Base-by-base conservation (phyloP, 2,797 vertebrate genomes). In the Meda fulgida region DNA sequence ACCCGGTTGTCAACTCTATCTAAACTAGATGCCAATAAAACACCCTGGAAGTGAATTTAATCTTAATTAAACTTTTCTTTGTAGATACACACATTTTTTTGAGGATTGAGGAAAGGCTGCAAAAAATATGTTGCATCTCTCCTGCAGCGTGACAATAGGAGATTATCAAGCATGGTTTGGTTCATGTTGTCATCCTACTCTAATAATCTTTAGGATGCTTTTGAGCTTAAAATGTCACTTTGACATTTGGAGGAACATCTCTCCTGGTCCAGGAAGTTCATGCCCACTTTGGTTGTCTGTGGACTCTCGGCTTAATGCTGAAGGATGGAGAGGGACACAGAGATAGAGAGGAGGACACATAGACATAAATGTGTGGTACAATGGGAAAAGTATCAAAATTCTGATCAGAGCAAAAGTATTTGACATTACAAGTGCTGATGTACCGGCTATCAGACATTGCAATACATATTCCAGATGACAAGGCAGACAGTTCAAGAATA, bases 181-280 rank as follows among this genome's bases (percentile, higher is more conserved):
- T 88, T 89, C 82, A 78, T 83, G 85, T 89, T 85, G 82, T 86
- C 82, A 78, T 86, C 84, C 77, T 72, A 73, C 72, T 78, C 79
- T 65, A 63, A 53, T 88, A 85, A 88, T 89, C 87, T 89, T 84
- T 77, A 58, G 83, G 79, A 58, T 55, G 84, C 86, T 73, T 87
- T 87, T 84, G 40, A 43, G 46, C 69, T 31, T 23, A 63, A 85
- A 90, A 90, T 90, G 88, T 89, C 88, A 90, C 67, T 46, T 53
- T 89, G 89, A 85, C 89, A 89, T 90, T 90, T 90, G 77, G 86
- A 77, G 73, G 55, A 87, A 72, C 77, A 76, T 80, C 78, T 80
- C 55, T 67, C 63, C 76, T 85, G 65, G 55, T 85, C 83, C 83
- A 83, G 83, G 82, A 84, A 80, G 79, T 86, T 80, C 58, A 31